phyloP scores from a whole-genome alignment of 2,113 vertebrate species.

The Kryptolebias marmoratus region DNA sequence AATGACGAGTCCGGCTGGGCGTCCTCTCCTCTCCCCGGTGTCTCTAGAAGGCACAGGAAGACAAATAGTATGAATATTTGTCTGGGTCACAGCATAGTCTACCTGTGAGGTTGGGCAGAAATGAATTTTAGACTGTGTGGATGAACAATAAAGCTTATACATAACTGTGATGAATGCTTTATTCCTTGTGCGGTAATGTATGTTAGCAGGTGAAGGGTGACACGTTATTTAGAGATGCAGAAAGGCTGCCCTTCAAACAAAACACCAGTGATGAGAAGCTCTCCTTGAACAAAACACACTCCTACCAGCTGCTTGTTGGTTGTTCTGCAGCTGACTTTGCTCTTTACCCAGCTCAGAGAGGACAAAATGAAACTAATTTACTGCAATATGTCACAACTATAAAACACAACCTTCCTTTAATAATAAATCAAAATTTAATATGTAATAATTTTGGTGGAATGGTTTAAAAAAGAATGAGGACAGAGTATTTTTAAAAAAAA shows the following conservation, averaged over 20 bases:
- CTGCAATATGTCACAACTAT: conserved; percentile 6
- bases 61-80: conserved; percentile 52
- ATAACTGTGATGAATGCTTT: conserved; percentile 45
- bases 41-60: conserved; percentile 79
- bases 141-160: conserved; percentile 39
- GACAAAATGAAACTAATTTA: conserved; percentile 33
- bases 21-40: conserved; percentile 87
- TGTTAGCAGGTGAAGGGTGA: conserved; percentile 36
- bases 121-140: conserved; percentile 43
- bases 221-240: conserved; percentile 32
- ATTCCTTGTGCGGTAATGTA: conserved; percentile 37
- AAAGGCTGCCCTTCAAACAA: conserved; percentile 34
- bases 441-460: conserved; percentile 9
- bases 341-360: conserved; percentile 27
- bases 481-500: conserved; percentile 2
- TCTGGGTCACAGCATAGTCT: conserved; percentile 21
- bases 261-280: conserved; percentile 11
- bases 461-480: conserved; percentile 8
- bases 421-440: conserved; percentile 24
- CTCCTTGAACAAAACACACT: conserved; percentile 45
- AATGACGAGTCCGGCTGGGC: conserved; percentile 83
- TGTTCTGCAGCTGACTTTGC: conserved; percentile 23
- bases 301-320: conserved; percentile 12
- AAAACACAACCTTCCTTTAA: conserved; percentile 17
- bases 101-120: background rate